Evolutionary conservation across 2,113 vertebrate species (phyloP), one percentile per base, ranked within the genome.

Genomic region (Pseudopodoces humilis): DNA sequence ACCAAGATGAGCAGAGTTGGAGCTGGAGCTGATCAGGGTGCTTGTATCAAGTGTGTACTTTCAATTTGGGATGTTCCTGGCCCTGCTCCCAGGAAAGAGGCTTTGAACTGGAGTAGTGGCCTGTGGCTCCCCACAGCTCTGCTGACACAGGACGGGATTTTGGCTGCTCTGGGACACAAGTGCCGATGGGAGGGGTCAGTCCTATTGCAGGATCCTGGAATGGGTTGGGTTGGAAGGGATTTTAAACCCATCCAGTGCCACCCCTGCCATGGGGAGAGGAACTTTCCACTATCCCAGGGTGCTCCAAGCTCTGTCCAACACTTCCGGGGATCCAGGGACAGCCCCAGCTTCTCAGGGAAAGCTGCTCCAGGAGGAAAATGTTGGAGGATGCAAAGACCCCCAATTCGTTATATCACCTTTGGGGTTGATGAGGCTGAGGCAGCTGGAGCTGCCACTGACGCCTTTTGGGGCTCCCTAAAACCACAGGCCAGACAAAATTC

Each of bases 101-200:
- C 83, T 92, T 94, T 84, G 86, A 92, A 78, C 90, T 78, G 80
- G 14, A 64, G 84, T 62, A 53, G 80, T 6, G 25, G 47, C 14
- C 20, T 49, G 50, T 22, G 93, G 92, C 71, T 92, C 75, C 50
- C 84, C 84, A 10, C 64, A 77, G 89, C 77, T 76, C 56, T 83
- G 89, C 91, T 69, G 91, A 44, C 80, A 39, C 59, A 20, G 23
- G 74, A 86, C 25, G 1, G 8, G 56, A 46, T 44, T 72, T 17
- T 31, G 80, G 60, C 86, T 88, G 82, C 43, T 59, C n/a, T 4
- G 49, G 74, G 83, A 85, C 69, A 71, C 15, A 83, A 67, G 70
- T 1, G 22, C 3, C 0, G 6, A 15, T 83, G 77, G 93, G 91
- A 94, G 72, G 53, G 69, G 53, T 49, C 64, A 58, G 15, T 60